These are phyloP conservation scores for Ecliptopera silaceata DNA, from an alignment of 2,888 invertebrate species.

Conservation along the genomic window DNA sequence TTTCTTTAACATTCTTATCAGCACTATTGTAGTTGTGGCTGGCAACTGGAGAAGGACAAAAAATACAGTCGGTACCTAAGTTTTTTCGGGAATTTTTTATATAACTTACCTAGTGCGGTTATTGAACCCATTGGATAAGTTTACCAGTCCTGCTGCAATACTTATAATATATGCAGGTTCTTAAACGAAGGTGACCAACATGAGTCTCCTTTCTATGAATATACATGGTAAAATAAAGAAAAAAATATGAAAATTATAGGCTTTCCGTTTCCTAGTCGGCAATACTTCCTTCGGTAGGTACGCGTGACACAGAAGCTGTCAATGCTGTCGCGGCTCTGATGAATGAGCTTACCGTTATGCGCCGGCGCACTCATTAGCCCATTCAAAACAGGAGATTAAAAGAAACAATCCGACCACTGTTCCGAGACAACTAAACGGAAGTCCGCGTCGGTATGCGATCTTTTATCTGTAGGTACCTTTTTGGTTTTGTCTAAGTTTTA, in stretches of 20 bases:
- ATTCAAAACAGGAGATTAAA: conserved; percentile 71
- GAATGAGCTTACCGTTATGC: conserved; percentile 76
- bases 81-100: conserved; percentile 10
- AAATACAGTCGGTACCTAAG: conserved; percentile 19
- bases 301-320: conserved; percentile 72
- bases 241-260: not conserved
- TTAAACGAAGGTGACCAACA: too few relatives aligned
- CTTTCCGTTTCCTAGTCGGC: conserved; percentile 17
- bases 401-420: conserved; percentile 70
- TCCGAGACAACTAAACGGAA: conserved; percentile 68
- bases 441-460: conserved; percentile 48
- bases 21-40: conserved; percentile 65
- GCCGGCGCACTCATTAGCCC: conserved; percentile 68
- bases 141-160: too few relatives aligned
- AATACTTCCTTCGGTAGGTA: conserved; percentile 27
- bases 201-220: too few relatives aligned
- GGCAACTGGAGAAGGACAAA: conserved; percentile 31
- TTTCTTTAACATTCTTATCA: conserved; percentile 80
- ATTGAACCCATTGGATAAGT: not conserved
- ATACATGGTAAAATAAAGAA: too few relatives aligned
- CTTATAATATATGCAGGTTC: too few relatives aligned
- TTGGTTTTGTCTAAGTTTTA: not conserved
- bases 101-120: not conserved
- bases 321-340: conserved; percentile 79
- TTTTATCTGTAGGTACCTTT: conserved; percentile 31